Evolutionary conservation across 2,113 vertebrate genomes (phyloP).

Genomic region (Circaetus gallicus): DNA sequence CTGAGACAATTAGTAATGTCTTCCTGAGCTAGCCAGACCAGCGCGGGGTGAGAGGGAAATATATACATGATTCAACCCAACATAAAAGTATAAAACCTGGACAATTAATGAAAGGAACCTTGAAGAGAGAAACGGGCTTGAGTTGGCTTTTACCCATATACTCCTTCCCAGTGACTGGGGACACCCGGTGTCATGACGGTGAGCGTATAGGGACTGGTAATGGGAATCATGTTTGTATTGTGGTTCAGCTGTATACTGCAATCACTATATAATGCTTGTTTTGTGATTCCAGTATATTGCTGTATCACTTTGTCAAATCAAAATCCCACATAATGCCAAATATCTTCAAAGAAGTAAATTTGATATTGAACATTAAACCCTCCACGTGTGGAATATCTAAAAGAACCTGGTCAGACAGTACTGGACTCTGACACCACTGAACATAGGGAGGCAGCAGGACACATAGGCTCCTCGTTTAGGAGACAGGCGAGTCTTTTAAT

Average conservation of each 20-base stretch:
- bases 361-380: background rate
- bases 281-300: background rate
- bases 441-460: background rate
- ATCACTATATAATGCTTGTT: background rate
- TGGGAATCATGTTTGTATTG: background rate
- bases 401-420: background rate
- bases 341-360: background rate
- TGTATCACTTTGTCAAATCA: background rate
- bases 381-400: background rate
- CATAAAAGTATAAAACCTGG: background rate
- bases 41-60: fast-evolving
- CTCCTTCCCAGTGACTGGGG: background rate
- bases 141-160: background rate
- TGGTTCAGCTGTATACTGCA: background rate
- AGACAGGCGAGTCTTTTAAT: background rate
- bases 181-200: fast-evolving
- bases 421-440: background rate
- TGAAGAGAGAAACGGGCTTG: background rate
- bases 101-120: background rate
- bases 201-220: background rate
- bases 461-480: background rate
- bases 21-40: background rate
- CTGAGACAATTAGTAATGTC: background rate
- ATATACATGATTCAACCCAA: background rate
- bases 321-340: background rate